phyloP scores from a whole-genome alignment of 2,113 vertebrate genomes.

The Carettochelys insculpta region DNA sequence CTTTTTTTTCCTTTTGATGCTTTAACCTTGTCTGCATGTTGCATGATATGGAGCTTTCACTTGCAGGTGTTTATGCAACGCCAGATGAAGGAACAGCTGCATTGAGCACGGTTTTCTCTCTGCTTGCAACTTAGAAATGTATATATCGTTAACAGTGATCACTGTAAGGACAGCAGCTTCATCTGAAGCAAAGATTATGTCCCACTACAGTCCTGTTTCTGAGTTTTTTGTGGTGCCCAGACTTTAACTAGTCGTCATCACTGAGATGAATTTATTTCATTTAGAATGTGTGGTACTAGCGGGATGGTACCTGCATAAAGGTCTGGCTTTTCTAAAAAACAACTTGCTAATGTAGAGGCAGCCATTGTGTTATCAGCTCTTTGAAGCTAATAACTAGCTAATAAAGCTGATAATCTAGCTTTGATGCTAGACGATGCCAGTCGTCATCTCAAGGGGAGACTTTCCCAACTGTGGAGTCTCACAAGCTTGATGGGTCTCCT shows the following conservation, averaged over 20 bases:
- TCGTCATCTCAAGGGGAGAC: not conserved
- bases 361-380: not conserved
- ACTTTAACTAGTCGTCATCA: not conserved
- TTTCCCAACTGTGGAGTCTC: not conserved
- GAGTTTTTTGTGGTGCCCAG: not conserved
- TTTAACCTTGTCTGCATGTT: constrained; percentile 6
- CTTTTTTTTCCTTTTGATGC: not conserved
- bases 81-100: not conserved
- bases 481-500: not conserved
- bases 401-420: too few species aligned
- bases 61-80: not conserved
- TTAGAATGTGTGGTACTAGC: not conserved
- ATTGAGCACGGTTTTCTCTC: constrained; percentile 18
- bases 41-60: constrained; percentile 5
- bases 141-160: not conserved
- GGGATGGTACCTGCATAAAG: not conserved
- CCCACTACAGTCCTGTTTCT: constrained; percentile 12
- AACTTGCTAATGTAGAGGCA: too few species aligned
- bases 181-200: constrained; percentile 8
- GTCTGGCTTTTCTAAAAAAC: too few species aligned
- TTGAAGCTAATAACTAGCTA: not conserved
- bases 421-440: too few species aligned
- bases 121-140: constrained; percentile 5
- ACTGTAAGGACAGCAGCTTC: constrained; percentile 2
- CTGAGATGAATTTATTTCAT: not conserved